A percentile compares a stretch with the other conserved stretches of the same genome.
Conservation (phyloP, 2,888 invertebrate species). For the Tipula unca region DNA sequence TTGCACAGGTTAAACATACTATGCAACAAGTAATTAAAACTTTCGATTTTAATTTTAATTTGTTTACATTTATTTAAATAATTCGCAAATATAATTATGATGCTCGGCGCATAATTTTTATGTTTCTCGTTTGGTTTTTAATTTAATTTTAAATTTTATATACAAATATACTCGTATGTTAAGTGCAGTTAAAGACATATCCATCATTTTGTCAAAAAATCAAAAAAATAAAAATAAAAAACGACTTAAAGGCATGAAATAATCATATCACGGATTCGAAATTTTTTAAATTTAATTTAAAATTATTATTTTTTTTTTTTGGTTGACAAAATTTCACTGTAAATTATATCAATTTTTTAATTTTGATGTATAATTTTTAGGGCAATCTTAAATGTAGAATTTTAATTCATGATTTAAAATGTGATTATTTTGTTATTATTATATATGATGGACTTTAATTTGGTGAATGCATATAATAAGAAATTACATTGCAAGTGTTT, state of each 20-base stretch:
- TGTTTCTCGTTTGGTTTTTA: neutral
- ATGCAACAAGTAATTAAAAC: neutral
- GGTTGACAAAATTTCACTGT: neutral
- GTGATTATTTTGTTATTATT: neutral
- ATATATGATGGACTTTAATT: neutral
- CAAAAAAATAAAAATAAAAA: neutral
- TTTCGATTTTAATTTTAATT: neutral
- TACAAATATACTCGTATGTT: too few relatives aligned
- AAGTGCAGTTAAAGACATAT: neutral
- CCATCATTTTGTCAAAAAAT: neutral
- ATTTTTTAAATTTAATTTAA: neutral
- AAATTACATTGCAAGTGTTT: neutral
- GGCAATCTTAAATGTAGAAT: neutral
- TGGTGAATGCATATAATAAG: too few relatives aligned
- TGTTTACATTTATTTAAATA: neutral
- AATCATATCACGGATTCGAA: neutral
- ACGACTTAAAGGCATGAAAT: neutral
- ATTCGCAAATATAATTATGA: neutral
- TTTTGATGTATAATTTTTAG: neutral
- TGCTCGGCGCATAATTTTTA: neutral
- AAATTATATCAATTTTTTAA: neutral
- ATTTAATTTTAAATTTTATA: too few relatives aligned
- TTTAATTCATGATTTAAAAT: neutral
- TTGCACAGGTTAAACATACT: neutral
- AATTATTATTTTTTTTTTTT: neutral